Evolutionary conservation across 2,888 invertebrate species (phyloP).

Genomic region (Diarsia brunnea): DNA sequence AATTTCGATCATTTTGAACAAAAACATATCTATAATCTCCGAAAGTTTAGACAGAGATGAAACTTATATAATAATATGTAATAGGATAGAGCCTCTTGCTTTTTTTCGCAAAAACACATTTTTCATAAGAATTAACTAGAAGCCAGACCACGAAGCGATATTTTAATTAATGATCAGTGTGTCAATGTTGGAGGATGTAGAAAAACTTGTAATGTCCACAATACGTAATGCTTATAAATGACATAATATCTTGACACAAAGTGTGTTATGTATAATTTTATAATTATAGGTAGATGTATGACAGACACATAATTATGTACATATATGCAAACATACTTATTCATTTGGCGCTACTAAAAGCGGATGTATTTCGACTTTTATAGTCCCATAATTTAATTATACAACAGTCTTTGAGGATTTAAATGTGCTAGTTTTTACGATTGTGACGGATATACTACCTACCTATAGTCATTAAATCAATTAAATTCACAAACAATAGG

Average conservation of each 20-base stretch:
- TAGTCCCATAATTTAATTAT: slow-evolving; percentile 12
- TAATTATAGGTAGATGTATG: slow-evolving; percentile 16
- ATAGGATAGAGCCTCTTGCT: neutral
- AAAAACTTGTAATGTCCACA: slow-evolving; percentile 4
- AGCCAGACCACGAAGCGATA: neutral
- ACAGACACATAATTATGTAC: neutral
- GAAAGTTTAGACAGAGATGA: neutral
- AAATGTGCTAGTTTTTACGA: neutral
- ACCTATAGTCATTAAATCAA: neutral
- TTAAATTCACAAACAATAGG: neutral
- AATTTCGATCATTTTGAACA: no score
- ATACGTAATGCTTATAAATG: slow-evolving; percentile 18
- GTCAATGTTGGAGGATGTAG: neutral
- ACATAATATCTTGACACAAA: slow-evolving; percentile 25
- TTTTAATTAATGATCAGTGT: neutral
- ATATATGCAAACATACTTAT: neutral
- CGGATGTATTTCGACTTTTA: slow-evolving; percentile 15
- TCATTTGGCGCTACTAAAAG: slow-evolving; percentile 31
- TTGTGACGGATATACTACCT: neutral
- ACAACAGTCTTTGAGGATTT: slow-evolving; percentile 2
- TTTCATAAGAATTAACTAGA: neutral
- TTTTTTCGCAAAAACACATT: neutral
- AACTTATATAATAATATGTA: neutral
- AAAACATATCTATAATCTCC: neutral
- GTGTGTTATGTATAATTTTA: slow-evolving; percentile 35